These are phyloP conservation scores for Tragelaphus scriptus DNA, from an alignment of 2,113 vertebrate genomes.

Conservation along the genomic window DNA sequence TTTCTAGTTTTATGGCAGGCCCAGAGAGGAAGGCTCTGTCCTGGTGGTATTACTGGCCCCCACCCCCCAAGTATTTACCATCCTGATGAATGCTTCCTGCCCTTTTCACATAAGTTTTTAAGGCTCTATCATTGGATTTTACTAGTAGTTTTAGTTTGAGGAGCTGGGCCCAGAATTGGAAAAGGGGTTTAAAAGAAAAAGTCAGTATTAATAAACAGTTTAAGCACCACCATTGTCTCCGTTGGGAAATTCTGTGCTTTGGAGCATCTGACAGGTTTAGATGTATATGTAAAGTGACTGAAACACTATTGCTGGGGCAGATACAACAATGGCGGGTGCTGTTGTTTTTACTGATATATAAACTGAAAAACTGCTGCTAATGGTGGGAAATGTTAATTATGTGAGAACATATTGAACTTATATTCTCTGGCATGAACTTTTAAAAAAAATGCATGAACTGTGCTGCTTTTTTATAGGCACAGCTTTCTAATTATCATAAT, in stretches of 20 bases:
- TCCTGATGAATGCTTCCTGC: background rate
- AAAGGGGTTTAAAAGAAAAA: conserved; percentile 39
- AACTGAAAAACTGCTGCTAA: conserved; percentile 84
- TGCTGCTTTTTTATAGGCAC: conserved; percentile 79
- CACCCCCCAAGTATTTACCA: background rate
- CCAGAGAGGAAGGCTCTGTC: background rate
- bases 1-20: background rate
- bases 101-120: conserved; percentile 1
- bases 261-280: conserved; percentile 52
- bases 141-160: background rate
- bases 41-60: background rate
- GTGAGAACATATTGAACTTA: conserved; percentile 87
- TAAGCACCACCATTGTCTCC: background rate
- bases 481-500: conserved; percentile 88
- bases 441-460: conserved; percentile 80
- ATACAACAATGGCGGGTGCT: conserved; percentile 74
- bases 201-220: background rate
- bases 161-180: background rate
- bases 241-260: conserved; percentile 47
- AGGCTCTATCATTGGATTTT: conserved; percentile 18
- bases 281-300: conserved; percentile 73
- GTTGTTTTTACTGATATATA: conserved; percentile 82
- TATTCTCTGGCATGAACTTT: conserved; percentile 85
- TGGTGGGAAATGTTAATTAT: conserved; percentile 86
- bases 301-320: conserved; percentile 70